Base-by-base conservation (phyloP, 2,888 invertebrate genomes). In the Stratiomys singularior region DNA sequence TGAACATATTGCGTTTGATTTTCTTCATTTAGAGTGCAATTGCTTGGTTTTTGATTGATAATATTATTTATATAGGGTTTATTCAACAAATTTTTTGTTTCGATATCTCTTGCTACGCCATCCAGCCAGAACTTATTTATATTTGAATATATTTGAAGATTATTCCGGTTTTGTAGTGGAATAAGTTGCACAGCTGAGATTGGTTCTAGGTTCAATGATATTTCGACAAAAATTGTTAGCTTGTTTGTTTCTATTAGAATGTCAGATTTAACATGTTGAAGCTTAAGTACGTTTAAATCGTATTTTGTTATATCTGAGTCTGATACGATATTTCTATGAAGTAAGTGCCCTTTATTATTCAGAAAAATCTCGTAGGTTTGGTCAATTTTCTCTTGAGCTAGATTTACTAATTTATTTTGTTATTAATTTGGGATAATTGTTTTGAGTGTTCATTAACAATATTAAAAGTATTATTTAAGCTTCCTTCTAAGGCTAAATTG, bases 291-390 rank as follows among this genome's bases (percentile, higher is more conserved):
- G 25, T 60, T 15, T 60, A 60, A 23, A 23, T 60, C 25, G 60
- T 60, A 60, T 21, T 60, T 25, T 7, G 4, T 60, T 60, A 60
- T 60, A 60, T 23, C 25, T 7, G 15, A 3, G 25, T 23, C 27
- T 60, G 60, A 23, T 23, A 60, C 23, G 27, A 60, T 60, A 25
- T 60, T 60, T 60, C 60, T 60, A 60, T 60, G 60, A 25, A 60
- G 60, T 7, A 60, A 25, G 18, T 60, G 25, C 5, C 25, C 60
- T 60, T 25, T 60, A 18, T 60, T 60, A 23, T 60, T 60, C 60
- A 60, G 18, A 60, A 23, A 60, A 25, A 60, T 60, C 25, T 23
- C 60, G 25, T 23, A 60, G 3, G 60, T 23, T 60, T 60, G 60
- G 60, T 60, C 60, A 23, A n/a, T n/a, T n/a, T n/a, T n/a, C n/a